These are phyloP conservation scores for Euzetes globulus DNA, from an alignment of 2,888 invertebrate species.

Conservation along the genomic window DNA sequence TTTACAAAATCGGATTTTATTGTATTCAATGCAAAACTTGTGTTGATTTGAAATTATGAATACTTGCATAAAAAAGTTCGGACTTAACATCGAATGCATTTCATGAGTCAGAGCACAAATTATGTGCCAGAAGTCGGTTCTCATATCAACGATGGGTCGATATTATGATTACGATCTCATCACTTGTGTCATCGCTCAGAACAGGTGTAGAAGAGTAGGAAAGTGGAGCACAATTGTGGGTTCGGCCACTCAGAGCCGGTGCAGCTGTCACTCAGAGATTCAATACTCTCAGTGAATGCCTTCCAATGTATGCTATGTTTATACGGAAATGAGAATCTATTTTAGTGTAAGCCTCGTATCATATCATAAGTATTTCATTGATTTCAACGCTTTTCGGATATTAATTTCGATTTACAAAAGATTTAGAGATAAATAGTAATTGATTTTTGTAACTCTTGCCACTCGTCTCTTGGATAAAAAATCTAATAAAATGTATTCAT, in stretches of 20 bases:
- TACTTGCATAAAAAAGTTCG: no score
- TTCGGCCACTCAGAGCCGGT: conserved; percentile 11
- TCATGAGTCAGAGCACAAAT: background rate
- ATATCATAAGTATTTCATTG: conserved; percentile 10
- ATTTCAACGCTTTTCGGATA: conserved; percentile 9
- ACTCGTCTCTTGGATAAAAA: no score
- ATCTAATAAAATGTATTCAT: no score
- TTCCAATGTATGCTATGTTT: conserved; percentile 15
- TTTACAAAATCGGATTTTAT: no score
- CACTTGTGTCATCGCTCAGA: background rate
- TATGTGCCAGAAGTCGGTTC: background rate
- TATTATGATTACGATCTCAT: conserved; percentile 17
- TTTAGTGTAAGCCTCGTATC: background rate
- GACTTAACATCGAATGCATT: background rate
- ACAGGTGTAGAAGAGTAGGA: conserved; percentile 2
- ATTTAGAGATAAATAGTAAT: background rate
- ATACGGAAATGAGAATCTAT: conserved; percentile 31
- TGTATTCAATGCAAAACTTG: no score
- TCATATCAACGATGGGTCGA: conserved; percentile 21
- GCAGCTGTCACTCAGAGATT: conserved; percentile 23
- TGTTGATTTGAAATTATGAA: no score
- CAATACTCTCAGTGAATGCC: background rate
- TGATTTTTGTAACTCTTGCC: no score
- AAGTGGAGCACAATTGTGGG: background rate
- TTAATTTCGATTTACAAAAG: conserved; percentile 4